phyloP scores from a whole-genome alignment of 2,797 vertebrate genomes.

The Falco biarmicus region DNA sequence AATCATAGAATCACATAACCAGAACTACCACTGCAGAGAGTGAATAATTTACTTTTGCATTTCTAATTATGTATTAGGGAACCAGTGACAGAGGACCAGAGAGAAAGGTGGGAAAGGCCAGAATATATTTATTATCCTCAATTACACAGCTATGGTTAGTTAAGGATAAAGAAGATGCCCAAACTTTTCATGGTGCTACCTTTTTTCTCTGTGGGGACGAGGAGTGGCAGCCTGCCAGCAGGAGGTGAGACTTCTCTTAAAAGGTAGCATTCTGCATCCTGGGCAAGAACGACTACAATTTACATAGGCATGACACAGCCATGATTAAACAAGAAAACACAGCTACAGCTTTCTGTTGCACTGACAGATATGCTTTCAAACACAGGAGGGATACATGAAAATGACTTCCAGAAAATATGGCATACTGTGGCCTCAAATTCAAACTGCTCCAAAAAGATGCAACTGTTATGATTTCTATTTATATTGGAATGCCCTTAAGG shows the following conservation, averaged over 20 bases:
- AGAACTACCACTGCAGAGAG: background rate
- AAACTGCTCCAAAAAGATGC: background rate
- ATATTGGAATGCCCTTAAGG: background rate
- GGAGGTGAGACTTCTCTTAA: background rate
- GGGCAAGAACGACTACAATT: background rate
- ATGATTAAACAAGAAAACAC: background rate
- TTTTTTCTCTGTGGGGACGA: background rate
- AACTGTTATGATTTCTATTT: background rate
- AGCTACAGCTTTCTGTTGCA: background rate
- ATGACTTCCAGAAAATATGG: background rate
- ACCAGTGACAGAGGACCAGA: background rate
- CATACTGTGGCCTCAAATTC: background rate
- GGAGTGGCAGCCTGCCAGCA: background rate
- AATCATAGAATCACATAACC: background rate
- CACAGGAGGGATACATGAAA: background rate
- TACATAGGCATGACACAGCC: background rate
- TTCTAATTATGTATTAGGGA: background rate
- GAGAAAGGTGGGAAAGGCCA: background rate
- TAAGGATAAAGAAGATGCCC: constrained; percentile 5
- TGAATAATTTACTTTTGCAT: background rate
- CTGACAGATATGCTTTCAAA: background rate
- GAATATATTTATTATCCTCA: background rate
- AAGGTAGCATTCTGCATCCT: background rate
- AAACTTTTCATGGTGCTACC: background rate
- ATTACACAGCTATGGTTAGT: background rate